phyloP scores from a whole-genome alignment of 1,140 invertebrate species.

The Belonocnema kinseyi region DNA sequence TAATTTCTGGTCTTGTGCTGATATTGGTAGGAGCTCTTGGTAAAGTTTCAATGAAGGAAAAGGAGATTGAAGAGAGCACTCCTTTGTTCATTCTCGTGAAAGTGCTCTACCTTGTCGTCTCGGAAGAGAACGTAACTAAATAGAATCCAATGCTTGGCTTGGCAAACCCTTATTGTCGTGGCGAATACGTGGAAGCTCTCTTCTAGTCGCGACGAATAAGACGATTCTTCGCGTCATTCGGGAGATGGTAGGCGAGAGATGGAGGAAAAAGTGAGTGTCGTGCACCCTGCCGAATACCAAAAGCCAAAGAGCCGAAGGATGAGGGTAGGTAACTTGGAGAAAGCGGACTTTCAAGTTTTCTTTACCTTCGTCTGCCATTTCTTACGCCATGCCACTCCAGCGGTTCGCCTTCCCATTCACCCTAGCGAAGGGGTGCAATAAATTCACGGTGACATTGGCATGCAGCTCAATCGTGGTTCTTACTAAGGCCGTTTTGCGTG shows the following conservation, averaged over 20 bases:
- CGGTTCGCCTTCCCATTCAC: slow-evolving; percentile 50
- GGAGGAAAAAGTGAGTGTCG: slow-evolving; percentile 65
- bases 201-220: slow-evolving; percentile 64
- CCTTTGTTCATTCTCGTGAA: slow-evolving; percentile 21
- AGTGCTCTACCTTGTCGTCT: slow-evolving; percentile 29
- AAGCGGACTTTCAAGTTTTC: slow-evolving; percentile 52
- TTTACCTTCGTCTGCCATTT: slow-evolving; percentile 48
- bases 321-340: slow-evolving; percentile 32
- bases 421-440: slow-evolving; percentile 52
- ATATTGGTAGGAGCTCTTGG: neutral
- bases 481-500: slow-evolving; percentile 33
- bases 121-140: slow-evolving; percentile 62
- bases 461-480: slow-evolving; percentile 52
- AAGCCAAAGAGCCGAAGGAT: slow-evolving; percentile 40
- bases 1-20: neutral
- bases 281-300: slow-evolving; percentile 65
- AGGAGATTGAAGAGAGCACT: neutral
- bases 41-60: neutral
- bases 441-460: slow-evolving; percentile 55
- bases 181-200: slow-evolving; percentile 54
- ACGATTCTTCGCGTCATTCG: slow-evolving; percentile 69
- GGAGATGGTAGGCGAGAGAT: slow-evolving; percentile 45
- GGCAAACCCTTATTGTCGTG: slow-evolving; percentile 64
- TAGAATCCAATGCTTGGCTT: slow-evolving; percentile 61
- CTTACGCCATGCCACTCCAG: slow-evolving; percentile 50